Evolutionary conservation across 2,888 invertebrate species (phyloP).

Genomic region (Philereme vetulata): DNA sequence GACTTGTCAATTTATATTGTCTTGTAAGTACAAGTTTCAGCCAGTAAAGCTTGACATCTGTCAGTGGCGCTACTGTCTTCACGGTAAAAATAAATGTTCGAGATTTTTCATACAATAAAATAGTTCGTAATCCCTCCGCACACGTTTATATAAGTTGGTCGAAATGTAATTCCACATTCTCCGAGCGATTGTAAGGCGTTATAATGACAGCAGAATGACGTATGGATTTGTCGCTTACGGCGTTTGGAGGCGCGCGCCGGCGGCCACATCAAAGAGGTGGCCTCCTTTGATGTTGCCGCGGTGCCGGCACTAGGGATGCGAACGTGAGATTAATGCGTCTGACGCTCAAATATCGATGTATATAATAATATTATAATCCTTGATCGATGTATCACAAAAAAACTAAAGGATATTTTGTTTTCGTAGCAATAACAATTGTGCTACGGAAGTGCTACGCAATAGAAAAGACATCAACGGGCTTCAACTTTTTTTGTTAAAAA

Average conservation of each 20-base stretch:
- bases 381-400: too few species aligned
- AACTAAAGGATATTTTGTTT: too few species aligned
- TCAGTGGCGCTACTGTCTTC: conserved; percentile 23
- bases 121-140: conserved; percentile 21
- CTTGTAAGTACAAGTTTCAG: conserved; percentile 60
- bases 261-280: conserved; percentile 84
- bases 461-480: conserved; percentile 27
- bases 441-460: neutral
- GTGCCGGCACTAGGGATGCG: conserved; percentile 67
- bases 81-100: conserved; percentile 1
- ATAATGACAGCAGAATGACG: conserved; percentile 84
- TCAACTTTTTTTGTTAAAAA: conserved; percentile 2
- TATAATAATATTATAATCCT: neutral
- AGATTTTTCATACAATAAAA: conserved; percentile 14
- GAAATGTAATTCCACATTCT: conserved; percentile 75
- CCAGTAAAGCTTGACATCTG: conserved; percentile 10
- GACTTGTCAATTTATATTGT: conserved; percentile 83
- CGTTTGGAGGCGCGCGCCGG: conserved; percentile 82
- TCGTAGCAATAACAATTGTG: too few species aligned
- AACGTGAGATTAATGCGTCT: conserved; percentile 35
- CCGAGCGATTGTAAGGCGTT: conserved; percentile 80
- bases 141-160: conserved; percentile 29
- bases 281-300: conserved; percentile 82
- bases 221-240: conserved; percentile 84
- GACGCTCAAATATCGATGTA: conserved; percentile 50